Conservation (phyloP, 2,888 invertebrate genomes). For the Eupithecia vulgata region DNA sequence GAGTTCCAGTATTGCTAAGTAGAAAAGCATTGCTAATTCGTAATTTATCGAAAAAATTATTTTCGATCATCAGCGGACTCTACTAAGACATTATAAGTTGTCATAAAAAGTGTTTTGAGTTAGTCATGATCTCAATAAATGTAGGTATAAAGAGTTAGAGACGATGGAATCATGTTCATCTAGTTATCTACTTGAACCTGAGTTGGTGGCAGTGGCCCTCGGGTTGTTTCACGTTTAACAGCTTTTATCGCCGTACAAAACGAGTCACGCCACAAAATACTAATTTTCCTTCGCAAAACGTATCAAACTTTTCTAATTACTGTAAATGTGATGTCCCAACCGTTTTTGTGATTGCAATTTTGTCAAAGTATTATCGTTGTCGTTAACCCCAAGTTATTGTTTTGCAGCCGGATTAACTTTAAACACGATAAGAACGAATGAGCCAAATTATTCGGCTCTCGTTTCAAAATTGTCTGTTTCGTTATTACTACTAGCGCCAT, state of each 20-base stretch:
- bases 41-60: no score
- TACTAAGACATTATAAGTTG: not conserved
- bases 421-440: conserved; percentile 21
- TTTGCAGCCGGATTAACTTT: conserved; percentile 34
- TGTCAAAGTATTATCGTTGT: conserved; percentile 52
- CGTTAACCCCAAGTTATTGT: conserved; percentile 48
- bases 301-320: conserved; percentile 80
- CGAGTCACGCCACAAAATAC: conserved; percentile 77
- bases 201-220: conserved; percentile 38
- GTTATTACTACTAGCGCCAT: conserved; percentile 22
- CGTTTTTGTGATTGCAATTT: conserved; percentile 67
- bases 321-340: conserved; percentile 69
- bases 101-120: not conserved
- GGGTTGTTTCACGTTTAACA: conserved; percentile 62
- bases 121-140: no score
- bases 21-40: not conserved
- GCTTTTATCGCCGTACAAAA: conserved; percentile 68
- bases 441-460: conserved; percentile 8
- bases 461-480: conserved; percentile 1
- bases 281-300: conserved; percentile 76
- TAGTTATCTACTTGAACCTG: not conserved
- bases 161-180: not conserved
- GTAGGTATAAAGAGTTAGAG: not conserved
- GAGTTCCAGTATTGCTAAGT: not conserved
- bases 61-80: not conserved